Percentiles rank a stretch among this genome's conserved stretches.
Evolutionary conservation across 2,888 invertebrate genomes (phyloP).

Genomic region (Agrotis exclamationis): DNA sequence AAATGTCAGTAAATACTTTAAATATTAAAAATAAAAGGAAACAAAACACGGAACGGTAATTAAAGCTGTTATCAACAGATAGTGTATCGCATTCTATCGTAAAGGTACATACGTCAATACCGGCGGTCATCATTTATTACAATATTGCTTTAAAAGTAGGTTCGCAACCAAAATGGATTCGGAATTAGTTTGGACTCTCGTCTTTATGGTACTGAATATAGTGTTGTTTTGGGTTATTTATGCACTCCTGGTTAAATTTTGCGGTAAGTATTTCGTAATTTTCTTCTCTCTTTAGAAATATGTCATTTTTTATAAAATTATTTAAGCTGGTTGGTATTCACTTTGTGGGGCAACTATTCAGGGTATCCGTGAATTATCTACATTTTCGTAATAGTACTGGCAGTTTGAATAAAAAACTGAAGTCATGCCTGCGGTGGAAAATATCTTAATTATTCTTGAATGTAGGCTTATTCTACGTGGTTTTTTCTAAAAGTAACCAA

Average conservation of each 20-base stretch:
- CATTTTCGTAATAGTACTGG: not conserved
- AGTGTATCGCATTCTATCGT: slow-evolving; percentile 62
- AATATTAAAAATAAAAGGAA: slow-evolving; percentile 18
- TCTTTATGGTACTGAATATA: slow-evolving; percentile 79
- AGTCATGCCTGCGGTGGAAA: not conserved
- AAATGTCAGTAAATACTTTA: not conserved
- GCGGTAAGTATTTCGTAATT: slow-evolving; percentile 76
- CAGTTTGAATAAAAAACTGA: not conserved
- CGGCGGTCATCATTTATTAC: slow-evolving; percentile 19
- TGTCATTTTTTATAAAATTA: too few relatives aligned
- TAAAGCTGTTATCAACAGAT: slow-evolving; percentile 62
- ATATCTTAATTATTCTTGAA: not conserved
- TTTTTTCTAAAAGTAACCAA: not conserved
- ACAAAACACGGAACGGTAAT: slow-evolving; percentile 50
- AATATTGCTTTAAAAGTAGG: slow-evolving; percentile 25
- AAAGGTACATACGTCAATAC: not conserved
- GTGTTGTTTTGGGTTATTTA: slow-evolving; percentile 80
- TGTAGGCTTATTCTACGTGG: too few relatives aligned
- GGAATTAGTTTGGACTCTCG: slow-evolving; percentile 70
- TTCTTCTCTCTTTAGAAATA: not conserved
- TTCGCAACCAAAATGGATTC: slow-evolving; percentile 65
- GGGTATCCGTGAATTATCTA: not conserved
- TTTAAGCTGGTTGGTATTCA: too few relatives aligned
- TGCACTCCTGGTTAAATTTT: slow-evolving; percentile 74
- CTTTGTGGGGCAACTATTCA: too few relatives aligned